Percentiles rank a stretch among this genome's conserved stretches.
phyloP scores from a whole-genome alignment of 2,888 invertebrate genomes.

The Andrena haemorrhoa region DNA sequence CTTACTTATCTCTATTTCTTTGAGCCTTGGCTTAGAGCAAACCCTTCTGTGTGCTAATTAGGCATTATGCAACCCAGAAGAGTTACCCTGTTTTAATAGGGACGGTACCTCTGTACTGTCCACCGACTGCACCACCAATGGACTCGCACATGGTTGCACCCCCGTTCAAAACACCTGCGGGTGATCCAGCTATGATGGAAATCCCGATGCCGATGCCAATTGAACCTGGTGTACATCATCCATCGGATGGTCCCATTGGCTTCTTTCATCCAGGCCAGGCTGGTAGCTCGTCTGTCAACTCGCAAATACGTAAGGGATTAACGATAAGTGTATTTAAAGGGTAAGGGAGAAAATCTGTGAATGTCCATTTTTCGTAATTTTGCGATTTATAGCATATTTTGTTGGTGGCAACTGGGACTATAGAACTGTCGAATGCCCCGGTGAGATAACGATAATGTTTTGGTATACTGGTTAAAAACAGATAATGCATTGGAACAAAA shows the following conservation, averaged over 20 bases:
- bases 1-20: background rate
- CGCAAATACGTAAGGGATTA: slow-evolving; percentile 50
- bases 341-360: too few relatives aligned
- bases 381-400: too few relatives aligned
- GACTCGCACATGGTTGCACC: background rate
- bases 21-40: background rate
- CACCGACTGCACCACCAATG: slow-evolving; percentile 22
- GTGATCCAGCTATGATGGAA: background rate
- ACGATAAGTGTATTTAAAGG: background rate
- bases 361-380: too few relatives aligned
- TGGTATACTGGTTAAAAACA: too few relatives aligned
- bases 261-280: slow-evolving; percentile 9
- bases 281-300: background rate
- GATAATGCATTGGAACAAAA: too few relatives aligned
- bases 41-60: background rate
- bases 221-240: background rate
- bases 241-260: background rate
- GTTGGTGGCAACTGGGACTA: too few relatives aligned
- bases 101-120: slow-evolving; percentile 56
- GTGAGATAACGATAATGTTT: too few relatives aligned
- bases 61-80: slow-evolving; percentile 46
- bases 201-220: slow-evolving; percentile 28
- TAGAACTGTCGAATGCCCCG: too few relatives aligned
- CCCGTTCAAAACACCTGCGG: too few relatives aligned
- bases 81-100: slow-evolving; percentile 65